Conservation (phyloP, 2,113 vertebrate species). For the Turnix velox region DNA sequence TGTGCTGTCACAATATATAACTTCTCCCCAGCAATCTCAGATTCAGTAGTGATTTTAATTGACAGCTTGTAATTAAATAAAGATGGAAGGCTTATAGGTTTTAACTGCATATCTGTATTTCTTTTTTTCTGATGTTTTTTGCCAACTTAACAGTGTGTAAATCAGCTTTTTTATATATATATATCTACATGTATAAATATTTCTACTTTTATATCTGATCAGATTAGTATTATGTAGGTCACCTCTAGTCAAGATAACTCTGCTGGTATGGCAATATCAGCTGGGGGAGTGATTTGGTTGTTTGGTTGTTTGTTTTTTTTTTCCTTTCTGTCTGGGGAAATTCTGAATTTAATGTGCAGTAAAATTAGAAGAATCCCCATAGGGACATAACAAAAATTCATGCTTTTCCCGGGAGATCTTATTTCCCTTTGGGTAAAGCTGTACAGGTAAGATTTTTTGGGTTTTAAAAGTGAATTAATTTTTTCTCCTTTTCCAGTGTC, state of each 20-base stretch:
- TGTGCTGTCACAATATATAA: conserved; percentile 7
- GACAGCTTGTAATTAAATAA: conserved; percentile 19
- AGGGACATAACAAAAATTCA: background rate
- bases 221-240: conserved; percentile 25
- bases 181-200: background rate
- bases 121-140: background rate
- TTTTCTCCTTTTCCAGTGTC: fast-evolving
- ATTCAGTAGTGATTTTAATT: background rate
- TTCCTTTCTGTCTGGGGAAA: background rate
- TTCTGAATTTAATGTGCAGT: background rate
- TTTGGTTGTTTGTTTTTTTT: background rate
- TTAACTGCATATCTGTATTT: background rate
- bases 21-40: background rate
- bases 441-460: background rate
- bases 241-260: background rate
- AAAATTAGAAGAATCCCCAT: background rate
- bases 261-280: background rate
- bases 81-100: background rate
- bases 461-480: too few species aligned
- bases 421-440: background rate
- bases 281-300: background rate
- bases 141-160: background rate
- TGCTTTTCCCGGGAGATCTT: background rate
- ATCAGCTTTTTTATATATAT: background rate
- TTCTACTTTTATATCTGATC: background rate